These are phyloP conservation scores for Leucophenga maculata DNA, from an alignment of 2,888 invertebrate species.

Conservation along the genomic window DNA sequence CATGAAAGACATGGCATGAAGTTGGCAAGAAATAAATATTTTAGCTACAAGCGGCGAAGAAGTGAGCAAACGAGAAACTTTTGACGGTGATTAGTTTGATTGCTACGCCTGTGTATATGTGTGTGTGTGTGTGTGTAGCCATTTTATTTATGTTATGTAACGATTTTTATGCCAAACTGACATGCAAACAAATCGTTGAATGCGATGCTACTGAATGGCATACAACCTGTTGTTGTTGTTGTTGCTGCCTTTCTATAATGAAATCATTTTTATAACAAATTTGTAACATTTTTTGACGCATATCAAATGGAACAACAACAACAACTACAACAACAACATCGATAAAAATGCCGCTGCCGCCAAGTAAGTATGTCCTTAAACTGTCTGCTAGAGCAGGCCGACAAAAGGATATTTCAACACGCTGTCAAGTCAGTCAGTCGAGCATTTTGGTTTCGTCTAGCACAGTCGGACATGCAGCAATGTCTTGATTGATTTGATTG, in stretches of 20 bases:
- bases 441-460: neutral
- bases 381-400: neutral
- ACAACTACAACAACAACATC: neutral
- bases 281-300: constrained; percentile 33
- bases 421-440: neutral
- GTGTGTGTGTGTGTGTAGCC: no score
- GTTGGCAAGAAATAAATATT: no score
- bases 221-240: constrained; percentile 38
- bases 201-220: neutral
- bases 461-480: neutral
- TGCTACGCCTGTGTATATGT: no score
- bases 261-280: constrained; percentile 46
- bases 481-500: constrained; percentile 54
- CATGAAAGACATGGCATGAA: no score
- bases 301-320: constrained; percentile 13
- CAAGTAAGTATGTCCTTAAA: neutral
- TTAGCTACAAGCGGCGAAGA: no score
- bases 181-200: constrained; percentile 23
- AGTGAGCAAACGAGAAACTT: no score
- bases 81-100: constrained; percentile 45
- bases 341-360: neutral
- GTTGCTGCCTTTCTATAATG: constrained; percentile 34
- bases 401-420: constrained; percentile 3
- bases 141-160: no score
- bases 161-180: constrained; percentile 7